These are phyloP conservation scores for Dicycla oo DNA, from an alignment of 2,888 invertebrate genomes.

Conservation along the genomic window DNA sequence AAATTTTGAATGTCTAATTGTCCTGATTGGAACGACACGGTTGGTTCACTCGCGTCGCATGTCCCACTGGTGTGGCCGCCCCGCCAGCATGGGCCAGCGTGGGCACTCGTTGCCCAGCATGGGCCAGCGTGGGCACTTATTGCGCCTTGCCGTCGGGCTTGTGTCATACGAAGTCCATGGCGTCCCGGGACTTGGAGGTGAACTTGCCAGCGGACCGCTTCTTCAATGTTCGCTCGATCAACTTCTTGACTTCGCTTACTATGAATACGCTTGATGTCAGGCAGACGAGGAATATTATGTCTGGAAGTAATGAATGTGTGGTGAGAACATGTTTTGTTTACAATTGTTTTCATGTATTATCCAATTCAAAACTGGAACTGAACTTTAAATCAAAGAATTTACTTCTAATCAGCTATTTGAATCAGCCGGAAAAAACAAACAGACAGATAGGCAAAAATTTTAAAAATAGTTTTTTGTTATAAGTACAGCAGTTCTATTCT, in stretches of 20 bases:
- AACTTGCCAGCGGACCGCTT: conserved; percentile 85
- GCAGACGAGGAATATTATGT: conserved; percentile 96
- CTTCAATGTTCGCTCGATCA: conserved; percentile 94
- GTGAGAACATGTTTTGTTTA: background rate
- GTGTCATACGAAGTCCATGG: conserved; percentile 94
- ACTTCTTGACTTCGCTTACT: conserved; percentile 97
- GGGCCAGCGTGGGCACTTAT: conserved; percentile 73
- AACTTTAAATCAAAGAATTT: no score
- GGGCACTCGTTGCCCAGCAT: conserved; percentile 20
- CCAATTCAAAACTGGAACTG: no score
- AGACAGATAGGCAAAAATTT: no score
- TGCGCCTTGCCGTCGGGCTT: conserved; percentile 85
- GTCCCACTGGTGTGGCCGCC: conserved; percentile 10
- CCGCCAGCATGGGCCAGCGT: conserved; percentile 49
- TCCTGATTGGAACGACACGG: conserved; percentile 38
- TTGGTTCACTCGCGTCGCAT: conserved; percentile 11
- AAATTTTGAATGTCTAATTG: conserved; percentile 51
- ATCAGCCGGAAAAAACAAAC: no score
- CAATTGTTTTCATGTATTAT: background rate
- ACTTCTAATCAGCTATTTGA: no score
- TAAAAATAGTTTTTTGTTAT: no score
- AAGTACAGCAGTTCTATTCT: no score
- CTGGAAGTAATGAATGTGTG: conserved; percentile 87
- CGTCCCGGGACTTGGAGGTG: conserved; percentile 85
- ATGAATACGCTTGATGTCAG: conserved; percentile 99